Evolutionary conservation across 2,797 vertebrate genomes (phyloP), one percentile per base, ranked within the genome.

Genomic region (Chanos chanos): DNA sequence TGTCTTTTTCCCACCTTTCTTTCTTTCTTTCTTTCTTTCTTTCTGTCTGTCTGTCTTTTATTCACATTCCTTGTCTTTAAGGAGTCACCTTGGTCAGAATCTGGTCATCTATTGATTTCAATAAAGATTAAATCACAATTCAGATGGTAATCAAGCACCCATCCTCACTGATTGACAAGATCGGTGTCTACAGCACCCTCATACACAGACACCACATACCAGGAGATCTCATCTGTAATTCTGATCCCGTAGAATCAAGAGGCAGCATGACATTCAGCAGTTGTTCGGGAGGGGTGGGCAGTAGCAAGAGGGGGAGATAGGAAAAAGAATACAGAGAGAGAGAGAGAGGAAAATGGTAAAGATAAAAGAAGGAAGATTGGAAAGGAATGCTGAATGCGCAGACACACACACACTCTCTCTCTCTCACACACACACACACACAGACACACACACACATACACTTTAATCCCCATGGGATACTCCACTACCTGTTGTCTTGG

Each of bases 401-500:
- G 48, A 48, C 54, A 36, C 68, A 55, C 61, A 45, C 66, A 39
- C 57, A 48, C 48, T 57, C 61, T 55, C 44, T 61, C 54, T 57
- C 60, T 64, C 54, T 49, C 60, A 51, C 68, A 52, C 64, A 44
- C 57, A 62, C 44, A 69, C 58, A 78, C 41, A 68, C 66, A 60
- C 74, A 71, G 56, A 70, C 61, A 36, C 7, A 9, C 9, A 4
- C 24, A 34, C 16, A 48, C 41, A 49, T 52, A 30, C 50, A 39
- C 31, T 7, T 50, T 49, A 68, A 76, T 83, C 83, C 85, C 78
- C 43, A 27, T 73, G 81, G 78, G 82, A 79, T 81, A 80, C 85
- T 88, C 78, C 81, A 83, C 80, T 85, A 87, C 84, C 81, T 85
- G 88, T 91, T 88, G 88, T 89, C 89, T 78, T 82, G 89, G 87